Base-by-base conservation (phyloP, 2,797 vertebrate species). In the Manis pentadactyla region DNA sequence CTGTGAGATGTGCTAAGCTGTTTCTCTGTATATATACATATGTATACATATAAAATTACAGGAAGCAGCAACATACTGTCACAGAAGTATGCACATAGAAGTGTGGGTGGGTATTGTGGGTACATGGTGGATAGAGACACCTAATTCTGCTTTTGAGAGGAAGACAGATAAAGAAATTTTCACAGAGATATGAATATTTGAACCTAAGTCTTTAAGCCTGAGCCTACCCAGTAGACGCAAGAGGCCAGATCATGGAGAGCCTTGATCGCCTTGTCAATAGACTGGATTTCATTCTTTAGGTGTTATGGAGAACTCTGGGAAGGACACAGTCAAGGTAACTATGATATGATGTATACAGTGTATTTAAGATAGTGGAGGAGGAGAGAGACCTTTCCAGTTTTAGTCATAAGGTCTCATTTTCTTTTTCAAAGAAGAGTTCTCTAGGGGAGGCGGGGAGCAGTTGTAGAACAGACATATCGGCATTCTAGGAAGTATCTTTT, bases 241-340 rank as follows among this genome's bases (percentile, higher is more conserved):
- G 64, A 71, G 34, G 39, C 10, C 59, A 91, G 59, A 51, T 61
- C 63, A 75, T 77, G 18, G 53, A 85, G 4, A 57, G 13, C 57
- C 29, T 90, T 83, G 61, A 85, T 46, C 6, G 49, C 15, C 31
- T 94, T 92, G 87, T 85, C 86, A 77, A 29, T 37, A 71, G 57
- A 92, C 79, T 96, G 13, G 31, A 55, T 89, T 97, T 93, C 93
- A 74, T 71, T 71, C 39, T 92, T 93, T 94, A 89, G 61, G 25
- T 12, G 53, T 85, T 88, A 51, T 94, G 71, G 83, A n/a, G 49
- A 95, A 39, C 59, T 94, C 8, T 46, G 31, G 59, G 61, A 46
- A 69, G 42, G 86, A 77, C 49, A 51, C 61, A 83, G 34, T 73
- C 73, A 51, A 90, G 94, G 61, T 92, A 95, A 92, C 69, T 95